Conservation (phyloP, 23 tunicate species). For the Ciona savignyi region DNA sequence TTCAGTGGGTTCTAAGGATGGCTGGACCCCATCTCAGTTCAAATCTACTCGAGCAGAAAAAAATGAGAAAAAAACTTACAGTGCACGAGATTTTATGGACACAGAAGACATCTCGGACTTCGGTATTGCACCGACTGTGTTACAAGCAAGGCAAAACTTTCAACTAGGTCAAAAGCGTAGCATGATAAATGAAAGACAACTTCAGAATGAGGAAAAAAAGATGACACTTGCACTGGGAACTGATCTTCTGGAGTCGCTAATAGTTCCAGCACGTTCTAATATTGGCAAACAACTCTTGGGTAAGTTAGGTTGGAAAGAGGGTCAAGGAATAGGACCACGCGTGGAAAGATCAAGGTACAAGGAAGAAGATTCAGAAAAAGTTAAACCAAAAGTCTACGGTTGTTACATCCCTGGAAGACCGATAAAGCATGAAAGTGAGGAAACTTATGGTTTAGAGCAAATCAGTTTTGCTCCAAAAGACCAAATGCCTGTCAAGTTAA, state of each 20-base stretch:
- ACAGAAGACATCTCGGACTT: constrained; percentile 65
- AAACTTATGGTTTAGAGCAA: constrained; percentile 6
- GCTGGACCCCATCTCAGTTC: constrained; percentile 85
- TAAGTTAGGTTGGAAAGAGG: constrained; percentile 91
- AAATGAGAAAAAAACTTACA: constrained; percentile 20
- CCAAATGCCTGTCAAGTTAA: constrained; percentile 17
- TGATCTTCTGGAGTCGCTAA: constrained; percentile 50
- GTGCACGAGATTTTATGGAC: constrained; percentile 91
- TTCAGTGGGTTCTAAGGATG: constrained; percentile 91
- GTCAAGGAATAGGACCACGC: constrained; percentile 82
- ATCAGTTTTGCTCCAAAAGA: constrained; percentile 76
- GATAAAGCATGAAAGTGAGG: not conserved
- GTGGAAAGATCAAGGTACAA: constrained; percentile 11
- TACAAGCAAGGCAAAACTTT: constrained; percentile 34
- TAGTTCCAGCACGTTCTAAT: constrained; percentile 59
- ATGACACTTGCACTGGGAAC: constrained; percentile 64
- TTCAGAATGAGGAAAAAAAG: constrained; percentile 32
- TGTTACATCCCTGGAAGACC: constrained; percentile 24
- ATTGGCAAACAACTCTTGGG: constrained; percentile 63
- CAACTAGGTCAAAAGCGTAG: constrained; percentile 9
- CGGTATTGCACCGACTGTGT: constrained; percentile 69
- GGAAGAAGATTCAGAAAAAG: constrained; percentile 25
- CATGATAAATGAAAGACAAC: constrained; percentile 30
- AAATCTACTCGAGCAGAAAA: constrained; percentile 68
- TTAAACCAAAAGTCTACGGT: constrained; percentile 36